Base-by-base conservation (phyloP, 2,113 vertebrate genomes). In the Sinosuthora webbiana region DNA sequence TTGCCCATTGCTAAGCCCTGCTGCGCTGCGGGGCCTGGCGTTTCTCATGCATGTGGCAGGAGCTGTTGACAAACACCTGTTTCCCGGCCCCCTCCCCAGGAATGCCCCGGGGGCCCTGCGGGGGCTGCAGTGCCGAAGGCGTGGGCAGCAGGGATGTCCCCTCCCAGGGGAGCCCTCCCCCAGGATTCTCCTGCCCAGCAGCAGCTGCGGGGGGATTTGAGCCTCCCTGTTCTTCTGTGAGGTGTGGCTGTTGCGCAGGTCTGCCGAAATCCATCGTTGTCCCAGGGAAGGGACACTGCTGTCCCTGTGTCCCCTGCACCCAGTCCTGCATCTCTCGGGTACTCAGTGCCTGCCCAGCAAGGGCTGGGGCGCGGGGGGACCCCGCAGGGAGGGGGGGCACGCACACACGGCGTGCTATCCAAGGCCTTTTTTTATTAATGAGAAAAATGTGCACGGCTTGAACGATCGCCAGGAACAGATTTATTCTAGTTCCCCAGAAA, bases 391-490 rank as follows among this genome's bases (percentile, higher is more conserved):
- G 70, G 89, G 95, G 94, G 95, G 69, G 91, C 96, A 91, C 44
- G 68, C 94, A 97, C 93, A 89, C 55, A 8, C 90, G 67, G 96
- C 80, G 41, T 90, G 96, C 97, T 97, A 98, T 97, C 96, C 95
- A 96, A 98, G 97, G 95, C 96, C 97, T 96, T 98, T 97, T 91
- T 97, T 97, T 97, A 98, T 98, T 98, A 98, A 98, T 98, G 97
- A 98, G 98, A 98, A 98, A 98, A 98, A 98, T 98, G 97, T 98
- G 98, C 97, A 93, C 96, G 94, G 96, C 95, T 98, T 98, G 98
- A 98, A 97, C 95, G 96, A 97, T 98, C 96, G 97, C 98, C 98
- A 97, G 96, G 96, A 95, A 95, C 97, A 96, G 96, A 97, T 97
- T 97, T 97, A 97, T 97, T 94, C 96, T 97, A 92, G 93, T 96